Evolutionary conservation across 2,113 vertebrate species (phyloP).

Genomic region (Odontophorus gujanensis): DNA sequence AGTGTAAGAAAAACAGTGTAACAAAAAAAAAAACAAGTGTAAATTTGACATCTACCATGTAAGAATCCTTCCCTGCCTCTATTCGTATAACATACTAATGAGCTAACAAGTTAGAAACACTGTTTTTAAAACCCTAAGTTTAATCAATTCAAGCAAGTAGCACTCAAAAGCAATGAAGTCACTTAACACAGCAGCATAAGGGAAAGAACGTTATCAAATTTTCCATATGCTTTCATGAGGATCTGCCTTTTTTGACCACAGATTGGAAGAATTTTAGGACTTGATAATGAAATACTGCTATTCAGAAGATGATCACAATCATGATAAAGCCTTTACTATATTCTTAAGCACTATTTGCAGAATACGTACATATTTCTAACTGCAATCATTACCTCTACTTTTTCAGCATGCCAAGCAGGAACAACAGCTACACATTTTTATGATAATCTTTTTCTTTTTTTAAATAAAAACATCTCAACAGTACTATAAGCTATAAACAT

Average conservation of each 20-base stretch:
- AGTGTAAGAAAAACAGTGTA: neutral
- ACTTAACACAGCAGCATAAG: neutral
- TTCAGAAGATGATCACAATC: neutral
- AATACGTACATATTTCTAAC: neutral
- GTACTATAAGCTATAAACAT: neutral
- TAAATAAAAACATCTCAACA: neutral
- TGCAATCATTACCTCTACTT: neutral
- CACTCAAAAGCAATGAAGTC: neutral
- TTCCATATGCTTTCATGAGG: neutral
- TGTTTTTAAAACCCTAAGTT: neutral
- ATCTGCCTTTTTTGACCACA: neutral
- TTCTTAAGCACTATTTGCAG: neutral
- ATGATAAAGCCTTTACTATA: neutral
- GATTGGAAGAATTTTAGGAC: neutral
- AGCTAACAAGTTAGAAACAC: neutral
- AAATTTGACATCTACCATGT: neutral
- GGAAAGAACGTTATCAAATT: neutral
- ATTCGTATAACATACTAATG: neutral
- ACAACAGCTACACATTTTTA: neutral
- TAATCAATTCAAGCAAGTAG: neutral
- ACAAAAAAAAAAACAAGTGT: neutral
- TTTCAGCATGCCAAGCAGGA: neutral
- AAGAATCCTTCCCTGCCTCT: neutral
- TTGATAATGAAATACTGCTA: neutral
- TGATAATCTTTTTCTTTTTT: too few relatives aligned